Evolutionary conservation across 2,888 invertebrate genomes (phyloP), one percentile per base, ranked within the genome.

Genomic region (Latrodectus elegans): DNA sequence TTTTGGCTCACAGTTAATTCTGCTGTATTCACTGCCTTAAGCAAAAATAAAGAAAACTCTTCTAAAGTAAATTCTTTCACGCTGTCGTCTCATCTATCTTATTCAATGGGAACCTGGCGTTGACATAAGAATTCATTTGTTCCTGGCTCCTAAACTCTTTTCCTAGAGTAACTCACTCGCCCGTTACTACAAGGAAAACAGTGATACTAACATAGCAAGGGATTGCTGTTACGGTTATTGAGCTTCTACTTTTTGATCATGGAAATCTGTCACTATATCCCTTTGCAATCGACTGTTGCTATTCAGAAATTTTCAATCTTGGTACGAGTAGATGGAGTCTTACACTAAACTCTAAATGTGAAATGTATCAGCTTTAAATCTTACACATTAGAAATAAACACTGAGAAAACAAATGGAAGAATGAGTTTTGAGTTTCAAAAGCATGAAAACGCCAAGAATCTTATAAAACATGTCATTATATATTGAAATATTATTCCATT

Each of bases 41-140:
- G n/a, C 60, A 52, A 55, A 22, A 80, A 80, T 72, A 72, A 72
- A 12, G 49, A 65, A 65, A 26, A 60, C 60, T 38, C 38, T 60
- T 73, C 73, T 64, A 52, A 72, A 73, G 51, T 60, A 80, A 72
- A 80, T 80, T 72, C 72, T 64, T 79, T 15, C 17, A 17, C 53
- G 22, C 26, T 52, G 55, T 64, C 12, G 22, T 49, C 64, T 72
- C 80, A 80, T 80, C 80, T 80, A 73, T 80, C 80, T 73, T 80
- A 53, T 72, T 80, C 80, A 80, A 80, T 65, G 80, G 64, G 72
- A 49, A 72, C 9, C 71, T 80, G 80, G 52, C 80, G 80, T 64
- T 80, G 80, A 80, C 71, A 64, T 65, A 49, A 72, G 80, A 80
- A 80, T 80, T 80, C 80, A 80, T 80, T 80, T 80, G 73, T 52